A percentile compares a stretch with the other conserved stretches of the same genome.
These are phyloP conservation scores for Alligator sinensis DNA, from an alignment of 2,113 vertebrate species.

Conservation along the genomic window DNA sequence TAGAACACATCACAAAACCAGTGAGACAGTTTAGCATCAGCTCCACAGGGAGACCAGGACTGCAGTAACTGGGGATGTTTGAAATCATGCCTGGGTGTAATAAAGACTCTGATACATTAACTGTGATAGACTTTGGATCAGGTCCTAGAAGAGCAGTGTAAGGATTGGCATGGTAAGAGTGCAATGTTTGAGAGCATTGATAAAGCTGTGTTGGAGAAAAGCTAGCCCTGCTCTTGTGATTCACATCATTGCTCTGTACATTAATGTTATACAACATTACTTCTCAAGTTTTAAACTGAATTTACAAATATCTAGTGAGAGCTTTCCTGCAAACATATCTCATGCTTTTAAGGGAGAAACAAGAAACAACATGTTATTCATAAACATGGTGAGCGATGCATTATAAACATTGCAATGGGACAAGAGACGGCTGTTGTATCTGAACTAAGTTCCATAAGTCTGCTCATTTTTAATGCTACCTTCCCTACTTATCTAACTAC, in stretches of 20 bases:
- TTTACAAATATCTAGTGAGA: not conserved
- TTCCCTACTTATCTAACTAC: not conserved
- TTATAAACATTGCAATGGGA: not conserved
- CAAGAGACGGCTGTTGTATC: not conserved
- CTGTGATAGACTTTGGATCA: no score
- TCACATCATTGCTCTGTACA: not conserved
- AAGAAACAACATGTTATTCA: not conserved
- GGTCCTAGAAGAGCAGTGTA: no score
- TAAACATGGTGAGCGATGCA: not conserved
- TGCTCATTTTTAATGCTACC: not conserved
- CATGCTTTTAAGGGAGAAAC: not conserved
- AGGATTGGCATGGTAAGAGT: no score
- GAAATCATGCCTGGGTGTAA: no score
- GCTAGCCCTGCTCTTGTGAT: no score
- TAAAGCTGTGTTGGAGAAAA: no score
- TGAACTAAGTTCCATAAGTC: not conserved
- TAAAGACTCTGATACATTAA: no score
- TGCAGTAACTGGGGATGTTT: no score
- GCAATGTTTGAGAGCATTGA: no score
- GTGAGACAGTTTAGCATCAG: conserved; percentile 7
- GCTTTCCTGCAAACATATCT: not conserved
- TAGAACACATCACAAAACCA: not conserved
- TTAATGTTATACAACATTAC: not conserved
- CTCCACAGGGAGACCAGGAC: not conserved
- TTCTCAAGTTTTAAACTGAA: not conserved